These are phyloP conservation scores for Lasiurus cinereus DNA, from an alignment of 2,113 vertebrate species.

Conservation along the genomic window DNA sequence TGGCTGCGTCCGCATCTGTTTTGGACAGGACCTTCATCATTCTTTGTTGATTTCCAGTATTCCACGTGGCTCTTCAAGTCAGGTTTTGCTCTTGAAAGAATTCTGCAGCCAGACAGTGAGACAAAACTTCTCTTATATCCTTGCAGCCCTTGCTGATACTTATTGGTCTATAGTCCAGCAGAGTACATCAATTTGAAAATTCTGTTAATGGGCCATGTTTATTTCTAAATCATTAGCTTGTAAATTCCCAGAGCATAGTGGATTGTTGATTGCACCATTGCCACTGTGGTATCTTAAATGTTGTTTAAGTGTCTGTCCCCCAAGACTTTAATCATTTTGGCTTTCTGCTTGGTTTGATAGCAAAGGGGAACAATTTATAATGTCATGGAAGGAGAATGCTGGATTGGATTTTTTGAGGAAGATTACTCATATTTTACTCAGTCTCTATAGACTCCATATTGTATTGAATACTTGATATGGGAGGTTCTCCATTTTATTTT, in stretches of 20 bases:
- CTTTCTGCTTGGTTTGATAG: background rate
- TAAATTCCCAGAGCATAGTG: background rate
- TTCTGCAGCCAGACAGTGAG: constrained; percentile 72
- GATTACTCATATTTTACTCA: background rate
- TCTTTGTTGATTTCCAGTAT: constrained; percentile 68
- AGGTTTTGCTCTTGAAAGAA: constrained; percentile 71
- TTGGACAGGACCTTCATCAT: constrained; percentile 69
- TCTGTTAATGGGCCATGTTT: constrained; percentile 59
- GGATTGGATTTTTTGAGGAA: background rate
- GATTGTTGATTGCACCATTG: fast-evolving
- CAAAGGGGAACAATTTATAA: background rate
- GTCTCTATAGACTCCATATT: background rate
- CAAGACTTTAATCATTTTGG: background rate
- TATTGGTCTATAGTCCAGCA: background rate
- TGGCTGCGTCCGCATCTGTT: constrained; percentile 59
- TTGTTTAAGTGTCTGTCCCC: background rate
- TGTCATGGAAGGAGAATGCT: background rate
- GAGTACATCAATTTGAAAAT: constrained; percentile 46
- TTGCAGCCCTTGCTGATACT: constrained; percentile 50
- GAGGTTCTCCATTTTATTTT: background rate
- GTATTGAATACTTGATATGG: background rate
- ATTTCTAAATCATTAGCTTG: constrained; percentile 44
- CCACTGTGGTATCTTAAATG: background rate
- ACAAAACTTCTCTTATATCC: background rate
- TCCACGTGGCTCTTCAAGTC: constrained; percentile 58